Base-by-base conservation (phyloP, 2,113 vertebrate species). In the Acanthochromis polyacanthus region DNA sequence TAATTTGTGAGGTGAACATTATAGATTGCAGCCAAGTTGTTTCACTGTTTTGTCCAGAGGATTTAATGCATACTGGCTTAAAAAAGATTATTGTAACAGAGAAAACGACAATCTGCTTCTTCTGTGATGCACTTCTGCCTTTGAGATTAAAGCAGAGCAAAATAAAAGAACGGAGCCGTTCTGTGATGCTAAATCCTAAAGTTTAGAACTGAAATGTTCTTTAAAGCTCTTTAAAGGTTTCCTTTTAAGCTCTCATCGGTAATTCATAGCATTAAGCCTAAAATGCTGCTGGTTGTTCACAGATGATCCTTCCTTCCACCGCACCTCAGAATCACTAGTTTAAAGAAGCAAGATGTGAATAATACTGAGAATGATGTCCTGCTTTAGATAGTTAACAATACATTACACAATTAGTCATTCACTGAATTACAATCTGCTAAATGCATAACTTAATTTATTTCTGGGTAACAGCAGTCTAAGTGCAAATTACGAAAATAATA, bases 371-470 rank as follows among this genome's bases (percentile, higher is more conserved):
- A 1, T 36, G 1, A 48, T 28, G n/a, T 56, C 62, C 30, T 75
- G 65, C 51, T 43, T 15, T 23, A 1, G 10, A 36, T 8, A 36
- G 32, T 36, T 9, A 4, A 3, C 4, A 30, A 4, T 30, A 30
- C 5, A 30, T 3, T 30, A 30, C 32, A 36, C 6, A 14, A 58
- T 6, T 52, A 14, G 9, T 7, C 50, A 10, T 61, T 30, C 51
- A 19, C 48, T 36, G 45, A 48, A 66, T 48, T 17, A 40, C 6
- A 50, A 32, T 56, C 19, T 70, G 19, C 12, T 6, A 28, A 62
- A 65, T 71, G 48, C 32, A 71, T 48, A 20, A 65, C 57, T 59
- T 46, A 62, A 50, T 48, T 38, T 28, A 61, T 36, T 60, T 46
- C 4, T 30, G 52, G 36, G 30, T 22, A 51, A 52, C 10, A 19